phyloP scores from a whole-genome alignment of 2,797 vertebrate species.

The Tachyglossus aculeatus region DNA sequence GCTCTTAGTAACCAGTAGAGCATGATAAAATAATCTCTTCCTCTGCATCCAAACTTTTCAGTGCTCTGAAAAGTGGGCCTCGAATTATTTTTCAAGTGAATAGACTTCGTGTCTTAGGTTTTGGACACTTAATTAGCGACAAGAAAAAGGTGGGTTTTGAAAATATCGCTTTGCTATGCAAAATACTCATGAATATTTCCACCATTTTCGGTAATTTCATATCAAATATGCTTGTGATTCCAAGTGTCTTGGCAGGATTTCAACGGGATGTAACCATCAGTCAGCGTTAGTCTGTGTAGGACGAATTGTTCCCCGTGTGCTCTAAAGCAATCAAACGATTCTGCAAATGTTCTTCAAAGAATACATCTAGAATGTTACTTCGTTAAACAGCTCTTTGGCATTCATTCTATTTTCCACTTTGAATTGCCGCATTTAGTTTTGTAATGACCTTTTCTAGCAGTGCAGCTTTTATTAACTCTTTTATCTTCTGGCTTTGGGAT shows the following conservation, averaged over 20 bases:
- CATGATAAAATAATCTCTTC: constrained; percentile 15
- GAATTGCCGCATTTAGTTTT: constrained; percentile 65
- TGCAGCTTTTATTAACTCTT: constrained; percentile 66
- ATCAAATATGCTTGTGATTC: constrained; percentile 59
- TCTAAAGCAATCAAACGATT: constrained; percentile 61
- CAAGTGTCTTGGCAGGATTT: not conserved
- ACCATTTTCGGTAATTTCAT: constrained; percentile 39
- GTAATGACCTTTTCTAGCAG: constrained; percentile 60
- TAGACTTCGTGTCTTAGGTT: constrained; percentile 34
- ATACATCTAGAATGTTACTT: constrained; percentile 53
- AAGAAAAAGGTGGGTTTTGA: constrained; percentile 21
- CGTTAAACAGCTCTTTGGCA: constrained; percentile 58
- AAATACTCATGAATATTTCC: constrained; percentile 51
- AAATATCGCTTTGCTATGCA: constrained; percentile 43
- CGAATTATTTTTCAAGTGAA: constrained; percentile 49
- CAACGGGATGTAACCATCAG: constrained; percentile 39
- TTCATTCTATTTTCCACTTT: constrained; percentile 60
- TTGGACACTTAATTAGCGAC: constrained; percentile 49
- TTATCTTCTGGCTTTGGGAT: constrained; percentile 39
- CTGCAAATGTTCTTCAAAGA: constrained; percentile 68
- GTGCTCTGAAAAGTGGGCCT: constrained; percentile 10
- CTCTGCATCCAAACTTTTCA: not conserved
- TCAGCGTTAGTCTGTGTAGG: not conserved
- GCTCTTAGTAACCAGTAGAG: not conserved
- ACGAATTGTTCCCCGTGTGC: constrained; percentile 33